Evolutionary conservation across 2,797 vertebrate genomes (phyloP), one percentile per base, ranked within the genome.

Genomic region (Brotogeris chrysoptera): DNA sequence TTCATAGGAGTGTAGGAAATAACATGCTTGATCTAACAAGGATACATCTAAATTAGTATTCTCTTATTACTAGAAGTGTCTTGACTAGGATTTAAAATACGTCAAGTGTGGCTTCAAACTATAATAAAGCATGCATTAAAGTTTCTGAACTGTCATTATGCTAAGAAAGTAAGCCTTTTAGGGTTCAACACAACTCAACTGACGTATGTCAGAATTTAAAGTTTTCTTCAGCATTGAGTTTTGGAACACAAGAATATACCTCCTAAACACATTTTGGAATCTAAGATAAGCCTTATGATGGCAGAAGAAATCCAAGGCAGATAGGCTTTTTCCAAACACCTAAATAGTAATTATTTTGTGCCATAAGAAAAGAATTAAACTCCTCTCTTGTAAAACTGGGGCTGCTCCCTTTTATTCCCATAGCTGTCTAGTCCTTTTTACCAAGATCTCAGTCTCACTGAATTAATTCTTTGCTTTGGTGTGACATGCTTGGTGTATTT

Each of bases 391-490:
- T 86, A 63, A 86, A 96, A 94, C 89, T 44, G 77, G 43, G 76
- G 43, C 86, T 84, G 92, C 86, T 90, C 63, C 87, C 47, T 93
- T 85, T 93, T 88, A 93, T 85, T 96, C 64, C 53, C 70, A 12
- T 86, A 84, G 80, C 76, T 94, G 88, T 92, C 85, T 92, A 95
- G 92, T 95, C 76, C 68, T 92, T 96, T 97, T 89, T 92, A 90
- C 88, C 69, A 92, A 52, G 59, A 93, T 87, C 80, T 88, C 1
- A 3, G 87, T 82, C 95, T 88, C 82, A 84, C 77, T 60, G 89
- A 96, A 96, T 96, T 90, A 96, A 93, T 96, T 95, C 77, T 92
- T 95, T 93, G 85, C 91, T 93, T 95, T 64, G 77, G 89, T 94
- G 77, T 96, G 95, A 96, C 95, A 96, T 79, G 85, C 52, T 84